Percentiles rank a stretch among this genome's conserved stretches.
These are phyloP conservation scores for Octomys mimax DNA, from an alignment of 2,797 vertebrate species.

Conservation along the genomic window DNA sequence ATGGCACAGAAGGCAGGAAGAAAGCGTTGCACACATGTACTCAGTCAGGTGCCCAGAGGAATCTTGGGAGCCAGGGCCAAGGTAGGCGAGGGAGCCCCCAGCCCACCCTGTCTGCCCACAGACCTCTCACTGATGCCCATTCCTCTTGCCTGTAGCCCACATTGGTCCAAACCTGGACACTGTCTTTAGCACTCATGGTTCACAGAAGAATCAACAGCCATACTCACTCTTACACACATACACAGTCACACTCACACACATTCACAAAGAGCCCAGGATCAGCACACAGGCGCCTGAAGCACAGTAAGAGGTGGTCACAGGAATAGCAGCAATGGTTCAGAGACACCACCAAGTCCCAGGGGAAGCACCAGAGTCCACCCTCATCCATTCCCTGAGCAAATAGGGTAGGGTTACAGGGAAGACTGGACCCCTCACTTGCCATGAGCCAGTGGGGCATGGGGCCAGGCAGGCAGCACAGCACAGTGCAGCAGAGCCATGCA, in stretches of 20 bases:
- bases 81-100: neutral
- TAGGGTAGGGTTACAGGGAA: rapidly evolving
- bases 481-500: rapidly evolving
- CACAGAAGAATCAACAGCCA: neutral
- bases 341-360: neutral
- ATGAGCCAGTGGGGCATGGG: rapidly evolving
- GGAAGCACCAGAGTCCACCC: neutral
- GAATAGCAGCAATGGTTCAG: rapidly evolving
- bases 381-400: neutral
- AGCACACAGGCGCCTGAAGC: neutral
- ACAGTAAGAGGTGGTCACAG: neutral
- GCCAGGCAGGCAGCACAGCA: rapidly evolving
- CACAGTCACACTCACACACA: neutral
- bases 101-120: neutral
- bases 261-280: neutral
- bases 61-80: neutral
- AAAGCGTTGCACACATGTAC: too few relatives aligned
- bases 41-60: neutral
- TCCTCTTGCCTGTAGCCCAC: neutral
- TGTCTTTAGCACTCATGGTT: neutral
- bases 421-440: rapidly evolving
- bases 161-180: neutral
- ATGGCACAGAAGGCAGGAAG: neutral
- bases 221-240: neutral
- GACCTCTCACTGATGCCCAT: neutral